phyloP scores from a whole-genome alignment of 2,113 vertebrate species.

The Pseudolaguvia tuberculata region DNA sequence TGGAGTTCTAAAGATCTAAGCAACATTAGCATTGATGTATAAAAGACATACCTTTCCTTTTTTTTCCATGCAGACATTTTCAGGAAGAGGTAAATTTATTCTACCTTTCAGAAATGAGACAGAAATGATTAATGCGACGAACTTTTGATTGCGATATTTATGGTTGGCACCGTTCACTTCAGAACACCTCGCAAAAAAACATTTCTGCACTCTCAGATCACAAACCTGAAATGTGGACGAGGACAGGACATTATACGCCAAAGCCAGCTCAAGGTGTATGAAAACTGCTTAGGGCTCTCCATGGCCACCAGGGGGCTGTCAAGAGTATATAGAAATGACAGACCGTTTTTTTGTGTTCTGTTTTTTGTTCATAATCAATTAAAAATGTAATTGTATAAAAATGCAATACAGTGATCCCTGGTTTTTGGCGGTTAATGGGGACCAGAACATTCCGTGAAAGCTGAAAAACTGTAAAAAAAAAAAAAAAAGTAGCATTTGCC shows the following conservation, averaged over 20 bases:
- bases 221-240: conserved; percentile 50
- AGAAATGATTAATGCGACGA: conserved; percentile 60
- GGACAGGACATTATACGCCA: conserved; percentile 9
- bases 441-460: too few species aligned
- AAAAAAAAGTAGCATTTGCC: too few species aligned
- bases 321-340: too few species aligned
- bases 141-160: conserved; percentile 50
- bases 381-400: too few species aligned
- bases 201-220: conserved; percentile 55
- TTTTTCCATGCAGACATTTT: conserved; percentile 58
- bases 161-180: conserved; percentile 66
- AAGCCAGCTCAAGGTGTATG: too few species aligned
- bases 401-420: too few species aligned
- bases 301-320: too few species aligned
- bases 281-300: too few species aligned
- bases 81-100: conserved; percentile 58
- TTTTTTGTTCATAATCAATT: too few species aligned
- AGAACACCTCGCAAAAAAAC: conserved; percentile 64
- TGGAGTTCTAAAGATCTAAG: conserved; percentile 68
- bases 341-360: too few species aligned
- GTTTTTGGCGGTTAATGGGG: too few species aligned
- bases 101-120: conserved; percentile 59
- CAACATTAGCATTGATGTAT: conserved; percentile 68
- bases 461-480: too few species aligned
- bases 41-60: conserved; percentile 67